Base-by-base conservation (phyloP, 64 coral and sea anemone species). In the Platygyra sinensis region DNA sequence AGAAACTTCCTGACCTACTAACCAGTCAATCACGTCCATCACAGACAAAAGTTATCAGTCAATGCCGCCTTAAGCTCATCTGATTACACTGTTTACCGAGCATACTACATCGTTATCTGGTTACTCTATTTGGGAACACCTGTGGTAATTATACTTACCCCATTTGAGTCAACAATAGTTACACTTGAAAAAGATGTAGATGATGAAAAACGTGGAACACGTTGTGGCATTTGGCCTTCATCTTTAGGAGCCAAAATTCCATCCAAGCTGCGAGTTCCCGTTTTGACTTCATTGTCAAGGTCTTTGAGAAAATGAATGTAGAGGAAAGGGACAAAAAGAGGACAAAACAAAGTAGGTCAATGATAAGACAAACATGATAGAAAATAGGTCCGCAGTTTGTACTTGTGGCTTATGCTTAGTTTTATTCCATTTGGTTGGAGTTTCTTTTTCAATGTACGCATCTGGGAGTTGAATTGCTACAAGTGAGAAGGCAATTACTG, bases 271-370 rank as follows among this genome's bases (percentile, higher is more conserved):
- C 90, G 91, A 46, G 73, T 82, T 76, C 95, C 95, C 65, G 84
- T 86, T 86, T 96, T 82, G 6, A 96, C 39, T 87, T 96, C 91
- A 90, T 67, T 82, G 77, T 96, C 95, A 32, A 96, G 86, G 79
- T 96, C 95, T 96, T 33, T 69, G 60, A 76, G 57, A 36, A 73
- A 78, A 19, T 61, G 54, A 5, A 29, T 14, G 76, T 18, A 9
- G 12, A 38, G 28, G 5, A 60, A 7, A 39, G 42, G 42, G 42
- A 46, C 42, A 46, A 46, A 46, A 46, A 46, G 4, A 46, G 42
- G 42, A 6, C 42, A 46, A 46, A 46, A 46, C 42, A 46, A 0
- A 46, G 3, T 46, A 46, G 42, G 42, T 5, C 42, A 46, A 46
- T 46, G 42, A 46, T 46, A 46, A 7, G 42, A 5, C 42, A 46